These are phyloP conservation scores for Plebejus anna DNA, from an alignment of 2,888 invertebrate genomes.

Conservation along the genomic window DNA sequence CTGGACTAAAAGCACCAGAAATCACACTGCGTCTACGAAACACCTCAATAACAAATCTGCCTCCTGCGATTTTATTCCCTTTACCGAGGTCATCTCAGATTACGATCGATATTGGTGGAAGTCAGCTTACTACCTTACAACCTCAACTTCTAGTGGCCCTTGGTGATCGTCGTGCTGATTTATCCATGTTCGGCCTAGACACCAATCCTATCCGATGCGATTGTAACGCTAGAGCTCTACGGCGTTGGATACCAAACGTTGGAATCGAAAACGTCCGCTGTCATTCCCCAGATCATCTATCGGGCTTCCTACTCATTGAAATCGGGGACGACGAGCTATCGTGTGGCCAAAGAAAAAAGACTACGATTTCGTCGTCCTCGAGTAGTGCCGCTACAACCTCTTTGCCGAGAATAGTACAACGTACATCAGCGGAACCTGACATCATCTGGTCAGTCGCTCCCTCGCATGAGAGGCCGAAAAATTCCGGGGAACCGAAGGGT, in stretches of 20 bases:
- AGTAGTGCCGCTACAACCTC: slow-evolving; percentile 68
- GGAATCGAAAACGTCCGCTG: slow-evolving; percentile 83
- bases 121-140: slow-evolving; percentile 86
- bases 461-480: slow-evolving; percentile 80
- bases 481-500: slow-evolving; percentile 80
- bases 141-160: slow-evolving; percentile 89
- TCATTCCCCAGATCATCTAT: slow-evolving; percentile 84
- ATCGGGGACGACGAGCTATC: slow-evolving; percentile 90
- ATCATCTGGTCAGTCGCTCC: slow-evolving; percentile 95
- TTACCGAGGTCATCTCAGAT: slow-evolving; percentile 92
- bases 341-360: slow-evolving; percentile 84
- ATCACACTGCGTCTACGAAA: slow-evolving; percentile 88
- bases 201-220: slow-evolving; percentile 92
- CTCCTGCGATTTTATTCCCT: slow-evolving; percentile 91
- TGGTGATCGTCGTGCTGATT: slow-evolving; percentile 88
- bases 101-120: slow-evolving; percentile 88
- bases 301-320: slow-evolving; percentile 84
- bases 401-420: slow-evolving; percentile 77
- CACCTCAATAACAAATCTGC: slow-evolving; percentile 88
- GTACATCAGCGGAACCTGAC: slow-evolving; percentile 88
- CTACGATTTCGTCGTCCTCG: slow-evolving; percentile 62
- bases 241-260: slow-evolving; percentile 86
- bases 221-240: slow-evolving; percentile 88
- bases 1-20: slow-evolving; percentile 86
- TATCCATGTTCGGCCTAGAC: slow-evolving; percentile 86